phyloP scores from a whole-genome alignment of 2,888 invertebrate species.

The Flexamia atlantica region DNA sequence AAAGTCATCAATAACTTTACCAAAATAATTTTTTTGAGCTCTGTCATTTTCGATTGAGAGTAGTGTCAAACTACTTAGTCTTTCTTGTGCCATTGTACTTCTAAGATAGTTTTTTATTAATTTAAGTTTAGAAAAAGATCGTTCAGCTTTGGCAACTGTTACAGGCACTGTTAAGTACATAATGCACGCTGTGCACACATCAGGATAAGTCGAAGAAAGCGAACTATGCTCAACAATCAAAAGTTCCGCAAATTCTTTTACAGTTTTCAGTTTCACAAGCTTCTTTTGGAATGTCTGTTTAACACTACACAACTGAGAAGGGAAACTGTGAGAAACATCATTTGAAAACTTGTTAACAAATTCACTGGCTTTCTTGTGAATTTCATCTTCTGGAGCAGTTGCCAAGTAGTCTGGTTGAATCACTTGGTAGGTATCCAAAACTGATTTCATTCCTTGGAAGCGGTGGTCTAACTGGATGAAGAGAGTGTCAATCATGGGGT shows the following conservation, averaged over 20 bases:
- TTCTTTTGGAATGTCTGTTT: neutral
- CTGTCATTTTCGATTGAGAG: neutral
- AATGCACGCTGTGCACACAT: slow-evolving; percentile 35
- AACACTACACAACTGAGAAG: neutral
- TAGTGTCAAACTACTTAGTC: neutral
- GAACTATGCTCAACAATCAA: neutral
- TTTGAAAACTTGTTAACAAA: neutral
- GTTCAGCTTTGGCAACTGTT: neutral
- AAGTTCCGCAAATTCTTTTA: slow-evolving; percentile 18
- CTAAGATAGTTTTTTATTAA: slow-evolving; percentile 30
- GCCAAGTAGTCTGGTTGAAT: no score
- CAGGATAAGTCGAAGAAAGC: slow-evolving; percentile 20
- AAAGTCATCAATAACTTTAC: slow-evolving; percentile 12
- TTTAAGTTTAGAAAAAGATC: slow-evolving; percentile 22
- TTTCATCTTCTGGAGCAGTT: no score
- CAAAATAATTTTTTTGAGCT: neutral
- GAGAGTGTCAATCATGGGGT: no score
- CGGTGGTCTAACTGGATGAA: no score
- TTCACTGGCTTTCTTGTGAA: slow-evolving; percentile 8
- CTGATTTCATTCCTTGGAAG: no score
- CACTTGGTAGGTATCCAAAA: no score
- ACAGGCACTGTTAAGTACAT: slow-evolving; percentile 37
- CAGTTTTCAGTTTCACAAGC: neutral
- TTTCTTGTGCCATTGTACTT: slow-evolving; percentile 9
- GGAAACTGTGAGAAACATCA: slow-evolving; percentile 8